phyloP scores from a whole-genome alignment of 2,113 vertebrate species.

The Rissa tridactyla region DNA sequence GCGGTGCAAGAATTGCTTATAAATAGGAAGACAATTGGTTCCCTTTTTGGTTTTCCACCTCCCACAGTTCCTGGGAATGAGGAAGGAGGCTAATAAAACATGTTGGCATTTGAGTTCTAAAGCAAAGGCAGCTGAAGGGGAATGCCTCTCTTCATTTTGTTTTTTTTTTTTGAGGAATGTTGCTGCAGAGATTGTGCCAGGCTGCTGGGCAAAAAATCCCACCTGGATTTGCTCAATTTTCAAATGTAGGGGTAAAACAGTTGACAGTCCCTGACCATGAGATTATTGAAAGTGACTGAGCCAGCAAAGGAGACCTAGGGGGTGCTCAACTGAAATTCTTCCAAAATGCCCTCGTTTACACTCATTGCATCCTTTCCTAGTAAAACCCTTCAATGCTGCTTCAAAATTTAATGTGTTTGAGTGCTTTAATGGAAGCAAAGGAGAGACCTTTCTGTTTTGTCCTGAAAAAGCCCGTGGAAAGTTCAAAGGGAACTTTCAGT shows the following conservation, averaged over 20 bases:
- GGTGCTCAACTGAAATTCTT: neutral
- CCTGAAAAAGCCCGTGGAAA: neutral
- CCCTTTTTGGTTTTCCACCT: neutral
- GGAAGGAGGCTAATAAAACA: neutral
- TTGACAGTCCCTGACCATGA: neutral
- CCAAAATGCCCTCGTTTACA: neutral
- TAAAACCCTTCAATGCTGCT: neutral
- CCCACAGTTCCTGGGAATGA: neutral
- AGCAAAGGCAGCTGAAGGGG: neutral
- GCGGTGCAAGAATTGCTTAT: fast-evolving
- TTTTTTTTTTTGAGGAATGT: neutral
- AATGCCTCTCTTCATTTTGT: neutral
- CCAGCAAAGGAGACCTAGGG: neutral
- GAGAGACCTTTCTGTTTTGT: neutral
- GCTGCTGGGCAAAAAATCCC: neutral
- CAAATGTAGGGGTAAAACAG: neutral
- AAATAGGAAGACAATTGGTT: neutral
- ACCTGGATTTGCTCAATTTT: neutral
- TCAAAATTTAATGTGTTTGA: slow-evolving; percentile 2
- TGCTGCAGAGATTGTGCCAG: neutral
- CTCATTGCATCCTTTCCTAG: neutral
- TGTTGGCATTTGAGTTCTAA: slow-evolving; percentile 11
- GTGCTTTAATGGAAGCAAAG: neutral
- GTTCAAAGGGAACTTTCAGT: neutral
- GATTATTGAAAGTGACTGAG: neutral